These are phyloP conservation scores for Paralvinella palmiformis DNA, from an alignment of 1,140 invertebrate genomes.

Conservation along the genomic window DNA sequence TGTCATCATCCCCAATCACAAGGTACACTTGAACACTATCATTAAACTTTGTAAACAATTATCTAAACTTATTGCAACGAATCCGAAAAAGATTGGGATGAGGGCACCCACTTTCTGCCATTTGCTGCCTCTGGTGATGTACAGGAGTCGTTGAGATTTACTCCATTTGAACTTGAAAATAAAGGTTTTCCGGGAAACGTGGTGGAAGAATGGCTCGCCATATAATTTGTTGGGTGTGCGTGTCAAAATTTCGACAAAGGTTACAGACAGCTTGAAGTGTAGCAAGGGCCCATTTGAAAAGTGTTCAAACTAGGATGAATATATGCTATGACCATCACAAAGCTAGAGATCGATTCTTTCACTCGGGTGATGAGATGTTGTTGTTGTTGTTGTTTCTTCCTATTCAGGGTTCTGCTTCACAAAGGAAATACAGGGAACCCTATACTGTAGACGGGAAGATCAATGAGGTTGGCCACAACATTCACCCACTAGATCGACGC, in stretches of 20 bases:
- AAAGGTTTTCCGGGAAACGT: not conserved
- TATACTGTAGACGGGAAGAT: not conserved
- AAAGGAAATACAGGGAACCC: not conserved
- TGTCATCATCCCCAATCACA: slow-evolving; percentile 8
- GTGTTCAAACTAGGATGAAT: not conserved
- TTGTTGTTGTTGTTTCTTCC: not conserved
- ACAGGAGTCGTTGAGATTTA: slow-evolving; percentile 4
- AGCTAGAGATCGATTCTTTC: not conserved
- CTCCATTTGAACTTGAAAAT: slow-evolving; percentile 5
- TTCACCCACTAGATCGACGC: not conserved
- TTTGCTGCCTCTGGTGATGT: not conserved
- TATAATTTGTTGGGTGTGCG: not conserved
- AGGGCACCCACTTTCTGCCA: not conserved
- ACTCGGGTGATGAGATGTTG: not conserved
- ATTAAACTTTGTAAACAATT: slow-evolving; percentile 10
- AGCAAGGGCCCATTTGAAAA: not conserved
- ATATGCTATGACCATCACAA: not conserved
- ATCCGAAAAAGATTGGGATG: not conserved
- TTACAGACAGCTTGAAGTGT: not conserved
- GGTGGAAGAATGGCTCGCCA: not conserved
- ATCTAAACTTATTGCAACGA: not conserved
- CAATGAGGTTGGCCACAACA: not conserved
- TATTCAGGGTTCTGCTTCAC: not conserved
- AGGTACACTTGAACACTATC: slow-evolving; percentile 7
- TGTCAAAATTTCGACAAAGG: not conserved